These are phyloP conservation scores for Nothoprocta perdicaria DNA, from an alignment of 2,113 vertebrate species.

Conservation along the genomic window DNA sequence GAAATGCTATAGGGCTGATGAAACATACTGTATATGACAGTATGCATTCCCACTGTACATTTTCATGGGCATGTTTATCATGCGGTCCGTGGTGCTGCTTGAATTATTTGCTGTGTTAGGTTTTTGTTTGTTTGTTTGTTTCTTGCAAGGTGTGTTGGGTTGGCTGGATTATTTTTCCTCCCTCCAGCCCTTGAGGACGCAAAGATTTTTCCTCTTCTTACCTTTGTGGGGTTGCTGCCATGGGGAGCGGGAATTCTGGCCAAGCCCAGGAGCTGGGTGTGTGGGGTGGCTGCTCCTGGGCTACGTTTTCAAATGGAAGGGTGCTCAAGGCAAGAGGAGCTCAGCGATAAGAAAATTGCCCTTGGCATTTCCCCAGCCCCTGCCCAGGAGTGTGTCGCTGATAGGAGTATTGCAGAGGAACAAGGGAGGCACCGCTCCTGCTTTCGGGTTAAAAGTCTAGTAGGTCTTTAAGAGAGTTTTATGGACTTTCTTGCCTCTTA, in stretches of 20 bases:
- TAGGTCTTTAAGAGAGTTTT: background rate
- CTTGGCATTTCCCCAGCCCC: background rate
- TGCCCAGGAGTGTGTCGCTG: background rate
- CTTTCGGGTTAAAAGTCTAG: background rate
- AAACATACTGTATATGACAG: slow-evolving; percentile 39
- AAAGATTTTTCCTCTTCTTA: slow-evolving; percentile 8
- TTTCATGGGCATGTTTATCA: slow-evolving; percentile 30
- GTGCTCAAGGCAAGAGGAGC: background rate
- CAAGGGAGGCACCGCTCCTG: background rate
- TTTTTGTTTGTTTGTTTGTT: background rate
- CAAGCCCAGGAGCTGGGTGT: background rate
- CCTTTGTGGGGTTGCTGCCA: background rate
- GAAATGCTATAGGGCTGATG: slow-evolving; percentile 58
- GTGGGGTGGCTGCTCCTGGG: fast-evolving
- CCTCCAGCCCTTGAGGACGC: background rate
- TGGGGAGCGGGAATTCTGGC: background rate
- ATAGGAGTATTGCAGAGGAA: background rate
- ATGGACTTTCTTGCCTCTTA: background rate
- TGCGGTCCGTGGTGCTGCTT: background rate
- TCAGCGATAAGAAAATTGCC: background rate
- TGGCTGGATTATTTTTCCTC: background rate
- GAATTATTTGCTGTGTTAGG: slow-evolving; percentile 2
- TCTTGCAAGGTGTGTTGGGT: background rate
- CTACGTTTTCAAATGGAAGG: background rate
- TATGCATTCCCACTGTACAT: slow-evolving; percentile 1